Evolutionary conservation across 2,888 invertebrate genomes (phyloP).

Genomic region (Acanthoscelides obtectus): DNA sequence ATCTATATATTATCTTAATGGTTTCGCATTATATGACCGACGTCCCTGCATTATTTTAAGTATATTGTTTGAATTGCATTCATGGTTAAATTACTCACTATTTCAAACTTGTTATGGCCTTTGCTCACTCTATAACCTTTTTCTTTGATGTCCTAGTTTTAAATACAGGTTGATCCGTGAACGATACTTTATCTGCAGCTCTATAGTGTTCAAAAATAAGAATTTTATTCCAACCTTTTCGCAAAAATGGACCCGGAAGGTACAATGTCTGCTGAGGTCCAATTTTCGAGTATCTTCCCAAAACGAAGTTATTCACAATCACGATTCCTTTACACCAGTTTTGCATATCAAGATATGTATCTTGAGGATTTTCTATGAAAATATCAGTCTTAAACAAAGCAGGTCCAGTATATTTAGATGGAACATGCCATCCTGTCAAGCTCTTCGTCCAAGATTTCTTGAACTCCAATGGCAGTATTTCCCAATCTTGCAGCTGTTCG

Average conservation of each 20-base stretch:
- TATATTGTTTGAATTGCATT: neutral
- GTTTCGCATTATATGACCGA: too few species aligned
- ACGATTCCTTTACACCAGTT: conserved; percentile 86
- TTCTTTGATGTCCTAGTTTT: conserved; percentile 12
- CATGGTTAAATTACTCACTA: neutral
- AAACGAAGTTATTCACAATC: conserved; percentile 78
- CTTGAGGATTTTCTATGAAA: conserved; percentile 52
- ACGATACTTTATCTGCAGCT: conserved; percentile 27
- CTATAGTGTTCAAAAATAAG: conserved; percentile 44
- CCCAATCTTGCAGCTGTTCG: conserved; percentile 44
- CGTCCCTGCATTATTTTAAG: neutral
- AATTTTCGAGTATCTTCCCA: conserved; percentile 72
- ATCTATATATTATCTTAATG: too few species aligned
- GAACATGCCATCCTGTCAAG: conserved; percentile 49
- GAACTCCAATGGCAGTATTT: conserved; percentile 52
- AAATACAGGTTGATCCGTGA: conserved; percentile 31
- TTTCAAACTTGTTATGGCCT: too few species aligned
- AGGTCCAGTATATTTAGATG: conserved; percentile 54
- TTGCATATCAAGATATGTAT: conserved; percentile 73
- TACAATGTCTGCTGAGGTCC: conserved; percentile 84
- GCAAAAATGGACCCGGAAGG: conserved; percentile 71
- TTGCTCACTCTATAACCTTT: neutral
- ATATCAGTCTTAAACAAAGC: conserved; percentile 54
- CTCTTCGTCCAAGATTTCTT: conserved; percentile 44
- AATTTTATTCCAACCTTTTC: conserved; percentile 47